A percentile compares a stretch with the other conserved stretches of the same genome.
Conservation (phyloP, 1,140 invertebrate genomes). For the Laupala kohalensis region DNA sequence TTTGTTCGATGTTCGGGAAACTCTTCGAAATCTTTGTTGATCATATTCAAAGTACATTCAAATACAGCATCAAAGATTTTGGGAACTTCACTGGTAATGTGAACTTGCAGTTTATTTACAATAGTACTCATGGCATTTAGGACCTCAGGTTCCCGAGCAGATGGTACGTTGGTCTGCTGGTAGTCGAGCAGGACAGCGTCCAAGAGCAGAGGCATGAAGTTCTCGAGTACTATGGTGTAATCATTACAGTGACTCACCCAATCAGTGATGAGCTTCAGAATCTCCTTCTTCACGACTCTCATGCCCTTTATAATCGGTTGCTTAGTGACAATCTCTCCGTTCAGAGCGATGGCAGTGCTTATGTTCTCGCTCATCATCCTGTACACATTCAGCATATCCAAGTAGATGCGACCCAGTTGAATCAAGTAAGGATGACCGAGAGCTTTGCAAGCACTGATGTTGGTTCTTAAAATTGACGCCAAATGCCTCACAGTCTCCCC, state of each 20-base stretch:
- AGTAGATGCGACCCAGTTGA: conserved; percentile 84
- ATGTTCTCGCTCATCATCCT: conserved; percentile 99
- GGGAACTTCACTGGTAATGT: conserved; percentile 89
- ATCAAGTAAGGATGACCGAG: conserved; percentile 76
- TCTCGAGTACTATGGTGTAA: conserved; percentile 82
- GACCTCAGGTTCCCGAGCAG: conserved; percentile 95
- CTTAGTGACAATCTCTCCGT: conserved; percentile 92
- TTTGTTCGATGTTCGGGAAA: conserved; percentile 97
- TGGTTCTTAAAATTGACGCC: conserved; percentile 95
- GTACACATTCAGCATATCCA: conserved; percentile 99
- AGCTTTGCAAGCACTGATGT: conserved; percentile 94
- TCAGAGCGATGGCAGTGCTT: conserved; percentile 82
- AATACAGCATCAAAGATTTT: conserved; percentile 99
- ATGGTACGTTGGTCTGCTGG: conserved; percentile 82
- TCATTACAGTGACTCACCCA: conserved; percentile 90
- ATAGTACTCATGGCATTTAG: conserved; percentile 94
- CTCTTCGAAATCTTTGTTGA: conserved; percentile 99
- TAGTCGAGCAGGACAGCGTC: conserved; percentile 96
- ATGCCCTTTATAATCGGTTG: conserved; percentile 96
- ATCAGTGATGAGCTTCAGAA: conserved; percentile 89
- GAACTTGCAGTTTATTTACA: conserved; percentile 81
- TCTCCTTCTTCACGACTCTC: conserved; percentile 98
- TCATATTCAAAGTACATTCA: conserved; percentile 98
- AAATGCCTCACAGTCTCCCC: conserved; percentile 93
- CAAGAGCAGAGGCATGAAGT: conserved; percentile 92